Percentiles rank a stretch among this genome's conserved stretches.
phyloP scores from a whole-genome alignment of 2,113 vertebrate genomes.

The Pyxicephalus adspersus region DNA sequence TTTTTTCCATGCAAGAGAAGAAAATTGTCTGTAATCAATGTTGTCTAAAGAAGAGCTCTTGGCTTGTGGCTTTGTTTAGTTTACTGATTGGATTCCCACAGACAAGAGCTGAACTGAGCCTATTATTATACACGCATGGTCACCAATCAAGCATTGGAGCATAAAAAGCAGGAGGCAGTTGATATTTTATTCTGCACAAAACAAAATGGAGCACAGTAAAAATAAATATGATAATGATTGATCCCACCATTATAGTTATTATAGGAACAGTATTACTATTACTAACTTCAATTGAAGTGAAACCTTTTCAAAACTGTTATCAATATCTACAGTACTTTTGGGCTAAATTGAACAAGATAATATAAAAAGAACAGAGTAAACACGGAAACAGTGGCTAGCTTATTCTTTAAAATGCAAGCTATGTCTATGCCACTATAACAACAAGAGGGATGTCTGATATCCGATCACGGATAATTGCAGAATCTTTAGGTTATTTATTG shows the following conservation, averaged over 20 bases:
- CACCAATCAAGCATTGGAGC: slow-evolving; percentile 44
- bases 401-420: no score
- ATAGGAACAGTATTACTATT: not conserved
- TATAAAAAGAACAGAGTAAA: no score
- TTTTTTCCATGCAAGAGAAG: slow-evolving; percentile 4
- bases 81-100: slow-evolving; percentile 55
- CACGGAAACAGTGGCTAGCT: no score
- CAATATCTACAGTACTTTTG: no score
- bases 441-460: no score
- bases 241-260: slow-evolving; percentile 26
- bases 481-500: no score
- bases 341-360: no score
- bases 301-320: not conserved
- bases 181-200: slow-evolving; percentile 38
- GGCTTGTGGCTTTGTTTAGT: slow-evolving; percentile 51
- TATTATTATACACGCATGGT: slow-evolving; percentile 47
- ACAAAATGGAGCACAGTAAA: not conserved
- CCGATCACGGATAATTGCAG: no score
- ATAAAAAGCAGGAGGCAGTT: slow-evolving; percentile 10
- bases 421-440: no score
- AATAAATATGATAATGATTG: slow-evolving; percentile 13
- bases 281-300: not conserved
- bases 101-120: slow-evolving; percentile 34
- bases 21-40: slow-evolving; percentile 53
- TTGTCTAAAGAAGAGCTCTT: slow-evolving; percentile 51